Evolutionary conservation across 2,797 vertebrate genomes (phyloP).

Genomic region (Varecia variegata): DNA sequence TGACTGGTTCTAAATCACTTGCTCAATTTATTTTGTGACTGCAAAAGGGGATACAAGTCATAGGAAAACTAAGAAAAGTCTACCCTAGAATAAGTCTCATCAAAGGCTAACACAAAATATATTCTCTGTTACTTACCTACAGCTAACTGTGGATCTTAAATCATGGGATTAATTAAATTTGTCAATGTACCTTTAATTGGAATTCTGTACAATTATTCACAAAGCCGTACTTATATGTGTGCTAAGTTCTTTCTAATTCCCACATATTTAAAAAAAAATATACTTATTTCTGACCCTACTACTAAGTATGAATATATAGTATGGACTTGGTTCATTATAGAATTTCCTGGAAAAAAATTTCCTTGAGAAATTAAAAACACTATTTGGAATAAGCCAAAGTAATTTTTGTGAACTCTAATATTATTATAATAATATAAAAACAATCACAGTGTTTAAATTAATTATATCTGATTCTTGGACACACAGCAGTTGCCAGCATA

Average conservation of each 20-base stretch:
- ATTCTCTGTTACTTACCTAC: neutral
- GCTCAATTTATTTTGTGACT: neutral
- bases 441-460: neutral
- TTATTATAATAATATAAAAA: neutral
- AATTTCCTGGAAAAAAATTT: neutral
- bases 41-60: neutral
- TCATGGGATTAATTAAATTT: neutral
- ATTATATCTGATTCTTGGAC: neutral
- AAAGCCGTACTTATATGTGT: neutral
- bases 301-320: neutral
- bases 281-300: neutral
- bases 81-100: neutral
- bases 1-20: neutral
- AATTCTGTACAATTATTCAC: neutral
- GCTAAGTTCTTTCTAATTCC: neutral
- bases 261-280: neutral
- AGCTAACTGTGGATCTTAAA: neutral
- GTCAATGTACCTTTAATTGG: neutral
- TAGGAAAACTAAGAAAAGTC: neutral
- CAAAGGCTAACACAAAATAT: neutral
- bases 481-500: neutral
- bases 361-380: neutral
- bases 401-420: neutral
- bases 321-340: neutral
- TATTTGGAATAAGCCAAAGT: neutral